Evolutionary conservation across 2,113 vertebrate species (phyloP).

Genomic region (Albula glossodonta): DNA sequence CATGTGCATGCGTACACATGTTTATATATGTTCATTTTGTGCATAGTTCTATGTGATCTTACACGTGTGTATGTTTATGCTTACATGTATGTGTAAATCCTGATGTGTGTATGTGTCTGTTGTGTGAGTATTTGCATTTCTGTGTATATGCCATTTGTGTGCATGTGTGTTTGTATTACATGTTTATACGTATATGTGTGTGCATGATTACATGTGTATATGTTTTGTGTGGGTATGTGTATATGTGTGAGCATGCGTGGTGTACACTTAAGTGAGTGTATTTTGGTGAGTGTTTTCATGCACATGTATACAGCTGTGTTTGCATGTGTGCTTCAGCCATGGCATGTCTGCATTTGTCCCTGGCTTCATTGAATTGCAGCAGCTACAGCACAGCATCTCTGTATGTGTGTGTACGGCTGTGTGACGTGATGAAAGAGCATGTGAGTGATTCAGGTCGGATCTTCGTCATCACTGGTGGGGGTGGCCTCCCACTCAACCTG

Average conservation of each 20-base stretch:
- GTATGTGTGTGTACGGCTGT: not conserved
- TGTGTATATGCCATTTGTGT: not conserved
- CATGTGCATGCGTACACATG: too few species aligned
- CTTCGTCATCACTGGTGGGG: slow-evolving; percentile 1
- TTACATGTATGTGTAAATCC: too few species aligned
- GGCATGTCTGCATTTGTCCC: too few species aligned
- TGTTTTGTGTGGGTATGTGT: not conserved
- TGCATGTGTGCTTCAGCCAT: not conserved
- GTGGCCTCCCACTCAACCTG: slow-evolving; percentile 1
- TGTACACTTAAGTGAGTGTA: not conserved
- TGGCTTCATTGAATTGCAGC: too few species aligned
- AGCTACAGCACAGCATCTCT: not conserved
- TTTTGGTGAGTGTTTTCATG: not conserved
- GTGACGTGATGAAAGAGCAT: slow-evolving; percentile 9
- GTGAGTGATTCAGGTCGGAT: slow-evolving; percentile 5
- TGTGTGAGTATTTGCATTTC: too few species aligned
- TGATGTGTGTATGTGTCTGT: too few species aligned
- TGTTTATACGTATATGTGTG: not conserved
- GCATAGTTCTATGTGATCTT: too few species aligned
- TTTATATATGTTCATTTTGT: too few species aligned
- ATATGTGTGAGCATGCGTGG: not conserved
- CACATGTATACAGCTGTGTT: not conserved
- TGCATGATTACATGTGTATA: too few species aligned
- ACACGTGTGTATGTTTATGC: too few species aligned
- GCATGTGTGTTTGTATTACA: too few species aligned